Evolutionary conservation across 2,797 vertebrate genomes (phyloP).

Genomic region (Acanthurus leucopareius): DNA sequence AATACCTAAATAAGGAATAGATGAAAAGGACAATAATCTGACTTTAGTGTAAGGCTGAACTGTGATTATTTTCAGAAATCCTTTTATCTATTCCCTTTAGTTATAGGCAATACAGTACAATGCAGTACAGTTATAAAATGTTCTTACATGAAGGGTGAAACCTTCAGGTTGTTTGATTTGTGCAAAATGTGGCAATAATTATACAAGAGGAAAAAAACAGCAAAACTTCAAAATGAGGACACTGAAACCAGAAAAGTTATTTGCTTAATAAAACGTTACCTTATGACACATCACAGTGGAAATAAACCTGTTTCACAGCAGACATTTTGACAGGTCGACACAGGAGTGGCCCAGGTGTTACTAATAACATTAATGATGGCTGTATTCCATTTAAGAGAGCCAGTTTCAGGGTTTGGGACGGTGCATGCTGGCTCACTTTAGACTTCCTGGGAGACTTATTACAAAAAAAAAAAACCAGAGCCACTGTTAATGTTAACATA

Average conservation of each 20-base stretch:
- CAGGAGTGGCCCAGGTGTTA: background rate
- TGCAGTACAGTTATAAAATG: too few relatives aligned
- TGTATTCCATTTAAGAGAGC: background rate
- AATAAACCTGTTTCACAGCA: background rate
- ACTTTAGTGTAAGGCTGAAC: background rate
- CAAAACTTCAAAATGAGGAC: too few relatives aligned
- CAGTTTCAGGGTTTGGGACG: background rate
- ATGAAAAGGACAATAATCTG: too few relatives aligned
- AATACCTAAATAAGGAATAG: background rate
- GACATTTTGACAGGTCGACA: background rate
- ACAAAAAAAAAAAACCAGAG: too few relatives aligned
- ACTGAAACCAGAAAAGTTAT: too few relatives aligned
- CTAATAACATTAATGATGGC: background rate
- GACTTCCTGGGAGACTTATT: background rate
- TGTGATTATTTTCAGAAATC: background rate
- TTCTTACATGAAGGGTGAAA: too few relatives aligned
- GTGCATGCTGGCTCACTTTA: background rate
- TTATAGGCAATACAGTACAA: too few relatives aligned
- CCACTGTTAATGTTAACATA: background rate
- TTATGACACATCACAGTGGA: too few relatives aligned
- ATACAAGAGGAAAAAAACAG: too few relatives aligned
- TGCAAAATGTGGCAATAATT: too few relatives aligned
- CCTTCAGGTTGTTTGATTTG: too few relatives aligned
- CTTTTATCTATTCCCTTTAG: background rate
- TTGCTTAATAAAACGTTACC: too few relatives aligned